Percentiles rank a stretch among this genome's conserved stretches.
These are phyloP conservation scores for Streblospio benedicti DNA, from an alignment of 1,140 invertebrate species.

Conservation along the genomic window DNA sequence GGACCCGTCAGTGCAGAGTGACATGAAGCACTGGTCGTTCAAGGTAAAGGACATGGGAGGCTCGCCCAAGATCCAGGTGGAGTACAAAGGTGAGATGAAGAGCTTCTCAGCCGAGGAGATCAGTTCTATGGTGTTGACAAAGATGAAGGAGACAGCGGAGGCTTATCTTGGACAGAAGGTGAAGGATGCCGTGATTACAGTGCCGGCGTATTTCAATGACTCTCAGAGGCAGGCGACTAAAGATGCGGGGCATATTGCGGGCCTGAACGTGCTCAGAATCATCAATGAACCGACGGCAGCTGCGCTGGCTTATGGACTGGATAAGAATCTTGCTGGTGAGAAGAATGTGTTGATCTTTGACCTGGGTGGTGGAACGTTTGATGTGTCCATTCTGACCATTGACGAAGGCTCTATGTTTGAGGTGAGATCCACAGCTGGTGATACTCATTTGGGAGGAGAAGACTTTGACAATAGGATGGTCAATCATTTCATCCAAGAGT, in stretches of 20 bases:
- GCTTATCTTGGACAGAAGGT: constrained; percentile 72
- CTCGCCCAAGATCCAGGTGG: constrained; percentile 63
- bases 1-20: constrained; percentile 59
- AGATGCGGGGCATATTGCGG: constrained; percentile 51
- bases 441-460: constrained; percentile 95
- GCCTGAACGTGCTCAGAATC: constrained; percentile 52
- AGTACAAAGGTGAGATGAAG: constrained; percentile 82
- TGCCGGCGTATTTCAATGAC: constrained; percentile 52
- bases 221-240: constrained; percentile 51
- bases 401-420: constrained; percentile 70
- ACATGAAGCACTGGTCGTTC: constrained; percentile 59
- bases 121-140: constrained; percentile 76
- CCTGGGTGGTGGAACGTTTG: constrained; percentile 93
- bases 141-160: constrained; percentile 88
- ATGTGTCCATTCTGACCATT: constrained; percentile 90
- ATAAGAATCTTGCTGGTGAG: constrained; percentile 59
- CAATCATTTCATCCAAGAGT: constrained; percentile 90
- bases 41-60: constrained; percentile 67
- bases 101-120: constrained; percentile 86
- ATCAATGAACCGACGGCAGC: constrained; percentile 52
- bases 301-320: constrained; percentile 51
- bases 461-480: constrained; percentile 98
- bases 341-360: constrained; percentile 67
- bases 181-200: constrained; percentile 61
- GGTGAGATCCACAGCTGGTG: constrained; percentile 92